Percentiles rank a stretch among this genome's conserved stretches.
Evolutionary conservation across 1,140 invertebrate species (phyloP).

Genomic region (Hormaphis cornu): DNA sequence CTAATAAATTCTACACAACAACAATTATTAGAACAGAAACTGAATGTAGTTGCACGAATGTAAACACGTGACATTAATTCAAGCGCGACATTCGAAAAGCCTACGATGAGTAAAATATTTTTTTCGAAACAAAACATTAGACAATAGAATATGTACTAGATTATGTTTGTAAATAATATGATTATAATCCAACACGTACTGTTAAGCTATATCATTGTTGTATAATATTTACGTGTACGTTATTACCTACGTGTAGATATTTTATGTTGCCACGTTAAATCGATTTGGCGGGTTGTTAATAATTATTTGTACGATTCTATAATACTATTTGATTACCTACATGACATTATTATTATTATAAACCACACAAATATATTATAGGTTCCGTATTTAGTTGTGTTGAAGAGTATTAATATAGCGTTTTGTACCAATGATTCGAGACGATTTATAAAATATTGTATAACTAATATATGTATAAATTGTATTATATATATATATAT

Average conservation of each 20-base stretch:
- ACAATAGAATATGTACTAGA: too few species aligned
- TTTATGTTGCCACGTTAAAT: background rate
- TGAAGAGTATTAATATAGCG: background rate
- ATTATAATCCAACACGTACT: background rate
- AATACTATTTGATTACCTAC: too few species aligned
- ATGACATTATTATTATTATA: too few species aligned
- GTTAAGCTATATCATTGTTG: conserved; percentile 26
- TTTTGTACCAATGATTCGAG: background rate
- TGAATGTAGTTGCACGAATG: too few species aligned
- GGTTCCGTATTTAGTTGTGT: conserved; percentile 1
- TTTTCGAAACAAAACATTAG: too few species aligned
- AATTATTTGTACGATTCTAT: background rate
- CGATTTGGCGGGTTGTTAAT: background rate
- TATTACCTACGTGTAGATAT: conserved; percentile 24
- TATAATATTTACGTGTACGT: conserved; percentile 9
- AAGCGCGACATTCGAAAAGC: too few species aligned
- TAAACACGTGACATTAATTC: too few species aligned
- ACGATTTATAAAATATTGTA: too few species aligned
- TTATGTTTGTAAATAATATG: background rate
- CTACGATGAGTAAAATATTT: too few species aligned
- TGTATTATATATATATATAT: background rate
- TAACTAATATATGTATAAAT: background rate
- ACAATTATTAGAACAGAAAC: too few species aligned
- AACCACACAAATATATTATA: background rate
- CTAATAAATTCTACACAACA: too few species aligned